A percentile compares a stretch with the other conserved stretches of the same genome.
These are phyloP conservation scores for Tupaia chinensis DNA, from an alignment of 2,113 vertebrate species.

Conservation along the genomic window DNA sequence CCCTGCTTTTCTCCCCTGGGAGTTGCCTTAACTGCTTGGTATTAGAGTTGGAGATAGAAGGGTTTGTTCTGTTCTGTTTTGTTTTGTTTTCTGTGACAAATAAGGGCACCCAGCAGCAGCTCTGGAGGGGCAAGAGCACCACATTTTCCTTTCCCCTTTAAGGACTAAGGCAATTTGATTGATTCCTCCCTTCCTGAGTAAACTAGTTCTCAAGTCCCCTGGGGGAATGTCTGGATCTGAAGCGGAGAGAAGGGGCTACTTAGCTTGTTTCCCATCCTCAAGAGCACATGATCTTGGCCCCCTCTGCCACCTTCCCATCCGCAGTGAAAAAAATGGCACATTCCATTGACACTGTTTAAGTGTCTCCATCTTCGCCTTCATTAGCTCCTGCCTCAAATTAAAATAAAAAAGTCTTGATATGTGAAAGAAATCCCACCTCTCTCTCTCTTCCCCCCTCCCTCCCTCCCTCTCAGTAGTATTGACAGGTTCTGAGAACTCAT, in stretches of 20 bases:
- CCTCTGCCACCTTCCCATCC: background rate
- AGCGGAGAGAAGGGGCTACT: background rate
- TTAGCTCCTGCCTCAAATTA: background rate
- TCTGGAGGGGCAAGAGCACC: background rate
- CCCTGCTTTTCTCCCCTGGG: background rate
- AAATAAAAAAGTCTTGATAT: slow-evolving; percentile 15
- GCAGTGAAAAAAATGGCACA: background rate
- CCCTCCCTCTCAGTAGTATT: no score
- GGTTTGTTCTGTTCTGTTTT: background rate
- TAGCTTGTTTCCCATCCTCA: background rate
- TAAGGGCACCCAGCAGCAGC: slow-evolving; percentile 20
- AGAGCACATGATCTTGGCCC: background rate
- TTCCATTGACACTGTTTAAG: no score
- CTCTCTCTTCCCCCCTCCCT: background rate
- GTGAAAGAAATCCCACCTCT: background rate
- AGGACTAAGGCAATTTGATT: slow-evolving; percentile 11
- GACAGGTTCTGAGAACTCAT: background rate
- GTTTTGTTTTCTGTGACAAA: background rate
- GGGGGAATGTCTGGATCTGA: background rate
- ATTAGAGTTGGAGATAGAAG: background rate
- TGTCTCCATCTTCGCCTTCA: background rate
- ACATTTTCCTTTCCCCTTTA: background rate
- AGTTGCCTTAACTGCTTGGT: background rate
- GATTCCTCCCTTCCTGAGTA: slow-evolving; percentile 37
- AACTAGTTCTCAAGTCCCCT: slow-evolving; percentile 12